Base-by-base conservation (phyloP, 2,888 invertebrate genomes). In the Pseudococcus jackbeardsleyi region DNA sequence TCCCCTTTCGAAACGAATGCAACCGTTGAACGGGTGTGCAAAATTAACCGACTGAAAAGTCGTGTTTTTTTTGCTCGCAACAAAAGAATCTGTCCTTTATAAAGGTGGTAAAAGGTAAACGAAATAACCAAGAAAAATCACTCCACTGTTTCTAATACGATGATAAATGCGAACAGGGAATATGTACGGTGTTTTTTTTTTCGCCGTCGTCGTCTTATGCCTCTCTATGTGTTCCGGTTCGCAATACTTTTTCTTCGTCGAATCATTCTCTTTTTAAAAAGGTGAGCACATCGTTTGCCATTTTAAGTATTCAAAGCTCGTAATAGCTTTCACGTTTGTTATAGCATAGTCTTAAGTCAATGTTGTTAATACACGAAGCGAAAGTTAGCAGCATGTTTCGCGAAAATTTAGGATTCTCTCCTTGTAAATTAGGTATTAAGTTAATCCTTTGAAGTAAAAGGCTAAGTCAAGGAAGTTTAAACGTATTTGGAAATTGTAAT, bases 381-480 rank as follows among this genome's bases (percentile, higher is more conserved):
- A 85, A 85, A 85, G 85, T 85, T 85, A 64, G 85, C 59, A 85
- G 64, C 59, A 68, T 85, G 59, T 85, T 85, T 59, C 64, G 39
- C 33, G 85, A 64, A 85, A 85, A 85, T 85, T 85, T 85, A 64
- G 85, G 85, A 85, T 85, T 85, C 85, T 33, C 85, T 85, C 42
- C 85, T 85, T 85, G 85, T 85, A 85, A 85, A 85, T 85, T 85
- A 85, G 85, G 85, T 85, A 85, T 85, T 85, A 85, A 85, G 64
- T 85, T 85, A 85, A 85, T 85, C 85, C 85, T 85, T 85, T 85
- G 85, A 64, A 59, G 85, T 85, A 85, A 85, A 85, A 50, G 85
- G 85, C 59, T 64, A 59, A 85, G 64, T 85, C 64, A 59, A 59
- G 85, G 39, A 85, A 85, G 59, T 85, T 85, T 64, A 64, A 85